Evolutionary conservation across 2,888 invertebrate genomes (phyloP).

Genomic region (Lepidochitona cinerea): DNA sequence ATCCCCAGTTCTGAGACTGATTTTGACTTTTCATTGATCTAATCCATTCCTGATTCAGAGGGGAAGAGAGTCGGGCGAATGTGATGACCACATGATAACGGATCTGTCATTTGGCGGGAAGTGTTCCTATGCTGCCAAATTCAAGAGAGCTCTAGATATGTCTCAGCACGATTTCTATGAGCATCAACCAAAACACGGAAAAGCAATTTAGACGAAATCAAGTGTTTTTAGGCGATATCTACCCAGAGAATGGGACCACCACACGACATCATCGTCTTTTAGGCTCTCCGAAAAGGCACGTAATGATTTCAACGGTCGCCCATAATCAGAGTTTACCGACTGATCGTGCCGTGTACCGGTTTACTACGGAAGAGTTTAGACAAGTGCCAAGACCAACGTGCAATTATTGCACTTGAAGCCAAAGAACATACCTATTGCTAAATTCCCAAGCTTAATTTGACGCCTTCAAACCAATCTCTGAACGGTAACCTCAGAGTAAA

Average conservation of each 20-base stretch:
- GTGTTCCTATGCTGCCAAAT: neutral
- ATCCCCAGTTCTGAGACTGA: neutral
- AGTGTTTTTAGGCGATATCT: neutral
- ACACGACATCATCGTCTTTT: neutral
- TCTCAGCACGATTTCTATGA: neutral
- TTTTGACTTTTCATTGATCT: neutral
- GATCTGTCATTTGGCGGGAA: neutral
- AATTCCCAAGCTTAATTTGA: too few relatives aligned
- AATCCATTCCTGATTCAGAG: neutral
- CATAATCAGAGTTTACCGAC: neutral
- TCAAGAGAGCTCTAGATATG: neutral
- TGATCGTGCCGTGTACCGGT: too few relatives aligned
- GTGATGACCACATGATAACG: neutral
- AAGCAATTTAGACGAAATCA: neutral
- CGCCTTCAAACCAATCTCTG: neutral
- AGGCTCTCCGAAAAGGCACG: neutral
- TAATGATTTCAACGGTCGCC: neutral
- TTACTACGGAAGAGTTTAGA: too few relatives aligned
- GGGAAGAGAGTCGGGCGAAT: neutral
- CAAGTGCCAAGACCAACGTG: neutral
- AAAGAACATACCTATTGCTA: too few relatives aligned
- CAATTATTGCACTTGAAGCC: neutral
- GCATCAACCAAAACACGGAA: neutral
- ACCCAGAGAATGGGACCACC: neutral
- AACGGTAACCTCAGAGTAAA: neutral